These are phyloP conservation scores for Holothuria glaberrima DNA, from an alignment of 35 echinoderm and acorn worm species.

Conservation along the genomic window DNA sequence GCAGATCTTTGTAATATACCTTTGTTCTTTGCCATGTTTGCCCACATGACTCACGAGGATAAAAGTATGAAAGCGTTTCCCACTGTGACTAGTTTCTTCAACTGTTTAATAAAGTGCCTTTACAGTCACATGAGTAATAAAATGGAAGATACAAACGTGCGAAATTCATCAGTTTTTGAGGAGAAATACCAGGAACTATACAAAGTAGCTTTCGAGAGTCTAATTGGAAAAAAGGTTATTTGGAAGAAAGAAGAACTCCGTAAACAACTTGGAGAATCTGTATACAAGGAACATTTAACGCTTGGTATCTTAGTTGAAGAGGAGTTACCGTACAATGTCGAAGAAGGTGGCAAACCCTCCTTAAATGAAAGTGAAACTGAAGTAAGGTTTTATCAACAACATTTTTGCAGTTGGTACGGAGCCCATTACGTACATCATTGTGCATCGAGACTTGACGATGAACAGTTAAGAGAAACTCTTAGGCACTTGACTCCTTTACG, in stretches of 20 bases:
- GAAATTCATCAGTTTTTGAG: neutral
- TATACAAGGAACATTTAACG: neutral
- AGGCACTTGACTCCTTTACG: neutral
- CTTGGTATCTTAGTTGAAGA: neutral
- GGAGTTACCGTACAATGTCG: neutral
- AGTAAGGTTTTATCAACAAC: constrained; percentile 26
- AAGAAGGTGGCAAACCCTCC: neutral
- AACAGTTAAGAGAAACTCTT: neutral
- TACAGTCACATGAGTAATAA: neutral
- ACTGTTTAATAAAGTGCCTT: neutral
- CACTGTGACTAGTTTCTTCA: neutral
- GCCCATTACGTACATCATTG: neutral
- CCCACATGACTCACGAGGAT: no score
- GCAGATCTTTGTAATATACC: no score
- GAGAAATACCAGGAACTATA: neutral
- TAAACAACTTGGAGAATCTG: neutral
- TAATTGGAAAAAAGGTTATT: neutral
- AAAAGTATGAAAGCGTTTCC: neutral
- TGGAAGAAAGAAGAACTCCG: neutral
- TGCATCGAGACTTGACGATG: neutral
- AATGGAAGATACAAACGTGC: neutral
- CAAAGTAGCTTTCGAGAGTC: neutral
- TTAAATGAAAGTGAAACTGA: neutral
- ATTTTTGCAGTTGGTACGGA: neutral
- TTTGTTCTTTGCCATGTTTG: no score